These are phyloP conservation scores for Calosoma granatense DNA, from an alignment of 1,140 invertebrate genomes.

Conservation along the genomic window DNA sequence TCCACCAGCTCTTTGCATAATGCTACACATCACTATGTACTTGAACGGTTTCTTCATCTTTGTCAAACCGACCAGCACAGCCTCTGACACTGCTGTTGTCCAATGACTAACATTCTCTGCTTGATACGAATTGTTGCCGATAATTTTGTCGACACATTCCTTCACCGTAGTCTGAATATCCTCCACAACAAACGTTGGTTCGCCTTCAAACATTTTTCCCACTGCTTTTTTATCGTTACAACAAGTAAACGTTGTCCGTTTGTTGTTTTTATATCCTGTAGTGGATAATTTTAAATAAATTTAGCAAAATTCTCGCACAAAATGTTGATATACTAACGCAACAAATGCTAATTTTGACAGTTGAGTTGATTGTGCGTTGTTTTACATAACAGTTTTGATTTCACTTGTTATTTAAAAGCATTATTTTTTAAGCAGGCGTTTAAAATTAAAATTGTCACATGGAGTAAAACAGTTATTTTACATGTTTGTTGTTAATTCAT, in stretches of 20 bases:
- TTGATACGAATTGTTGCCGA: constrained; percentile 88
- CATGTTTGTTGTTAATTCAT: too few relatives aligned
- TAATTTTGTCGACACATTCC: constrained; percentile 89
- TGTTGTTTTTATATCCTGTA: too few relatives aligned
- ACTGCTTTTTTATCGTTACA: not conserved
- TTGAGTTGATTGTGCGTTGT: too few relatives aligned
- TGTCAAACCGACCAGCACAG: constrained; percentile 79
- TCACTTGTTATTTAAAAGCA: too few relatives aligned
- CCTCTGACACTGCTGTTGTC: constrained; percentile 91
- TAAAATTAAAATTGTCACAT: too few relatives aligned
- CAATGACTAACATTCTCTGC: constrained; percentile 95
- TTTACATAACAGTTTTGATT: too few relatives aligned
- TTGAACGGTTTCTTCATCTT: constrained; percentile 96
- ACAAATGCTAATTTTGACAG: too few relatives aligned
- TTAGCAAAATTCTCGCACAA: too few relatives aligned
- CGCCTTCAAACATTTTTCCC: constrained; percentile 27
- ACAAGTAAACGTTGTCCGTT: not conserved
- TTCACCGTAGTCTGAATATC: constrained; percentile 97
- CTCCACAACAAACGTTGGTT: constrained; percentile 30
- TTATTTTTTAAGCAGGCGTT: too few relatives aligned
- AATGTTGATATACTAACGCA: too few relatives aligned
- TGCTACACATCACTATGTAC: constrained; percentile 78
- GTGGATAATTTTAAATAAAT: too few relatives aligned
- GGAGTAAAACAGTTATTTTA: too few relatives aligned
- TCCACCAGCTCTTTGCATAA: constrained; percentile 97